Percentiles rank a stretch among this genome's conserved stretches.
phyloP scores from a whole-genome alignment of 2,113 vertebrate genomes.

The Podarcis raffonei region DNA sequence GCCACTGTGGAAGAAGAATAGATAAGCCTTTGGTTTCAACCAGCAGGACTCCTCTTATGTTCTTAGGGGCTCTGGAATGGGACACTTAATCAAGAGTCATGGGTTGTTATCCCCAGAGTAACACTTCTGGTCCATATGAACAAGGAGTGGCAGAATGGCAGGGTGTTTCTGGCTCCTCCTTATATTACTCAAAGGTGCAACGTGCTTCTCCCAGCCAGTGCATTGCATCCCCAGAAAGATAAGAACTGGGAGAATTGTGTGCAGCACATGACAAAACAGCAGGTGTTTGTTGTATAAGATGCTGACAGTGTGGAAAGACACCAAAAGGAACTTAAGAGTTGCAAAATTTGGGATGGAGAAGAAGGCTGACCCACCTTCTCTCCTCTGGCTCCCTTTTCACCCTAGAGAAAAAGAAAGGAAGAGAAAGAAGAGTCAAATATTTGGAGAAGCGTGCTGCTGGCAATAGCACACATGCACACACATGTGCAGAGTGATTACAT shows the following conservation, averaged over 20 bases:
- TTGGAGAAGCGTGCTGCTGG: background rate
- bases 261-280: no score
- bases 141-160: background rate
- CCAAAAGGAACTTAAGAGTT: background rate
- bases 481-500: background rate
- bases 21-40: background rate
- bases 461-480: no score
- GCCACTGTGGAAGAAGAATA: background rate
- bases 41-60: background rate
- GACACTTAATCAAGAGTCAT: background rate
- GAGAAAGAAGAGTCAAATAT: background rate
- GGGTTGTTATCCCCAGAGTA: background rate
- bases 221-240: background rate
- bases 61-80: background rate
- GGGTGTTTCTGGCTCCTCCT: no score
- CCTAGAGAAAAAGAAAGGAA: conserved; percentile 75
- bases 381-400: conserved; percentile 84
- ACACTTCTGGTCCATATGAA: background rate
- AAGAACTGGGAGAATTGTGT: background rate
- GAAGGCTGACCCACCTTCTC: conserved; percentile 85
- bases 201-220: background rate
- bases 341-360: background rate
- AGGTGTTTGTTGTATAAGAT: background rate
- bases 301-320: no score
- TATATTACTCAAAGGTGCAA: no score